These are phyloP conservation scores for Dolomedes plantarius DNA, from an alignment of 2,888 invertebrate genomes.

Conservation along the genomic window DNA sequence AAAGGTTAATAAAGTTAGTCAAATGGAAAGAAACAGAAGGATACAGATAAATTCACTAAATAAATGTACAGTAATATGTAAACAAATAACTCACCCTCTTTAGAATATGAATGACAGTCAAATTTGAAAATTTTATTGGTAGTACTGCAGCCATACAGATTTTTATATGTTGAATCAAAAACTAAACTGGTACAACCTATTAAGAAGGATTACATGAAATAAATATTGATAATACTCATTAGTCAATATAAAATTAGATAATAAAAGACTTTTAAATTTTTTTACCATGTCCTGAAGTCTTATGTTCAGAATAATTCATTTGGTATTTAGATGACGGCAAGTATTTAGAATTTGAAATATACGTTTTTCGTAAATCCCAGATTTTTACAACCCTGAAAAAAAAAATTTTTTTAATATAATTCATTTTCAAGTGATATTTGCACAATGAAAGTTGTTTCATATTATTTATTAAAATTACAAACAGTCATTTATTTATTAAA, in stretches of 20 bases:
- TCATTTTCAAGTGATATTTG: no score
- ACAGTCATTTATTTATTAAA: no score
- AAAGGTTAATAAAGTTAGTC: no score
- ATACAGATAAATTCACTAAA: no score
- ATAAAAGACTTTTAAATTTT: not conserved
- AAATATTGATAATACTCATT: not conserved
- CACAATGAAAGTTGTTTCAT: no score
- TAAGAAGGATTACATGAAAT: constrained; percentile 28
- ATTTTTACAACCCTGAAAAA: constrained; percentile 83
- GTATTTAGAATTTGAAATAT: constrained; percentile 78
- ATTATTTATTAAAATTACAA: no score
- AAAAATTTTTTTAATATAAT: no score
- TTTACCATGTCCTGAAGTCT: constrained; percentile 74
- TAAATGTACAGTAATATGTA: no score
- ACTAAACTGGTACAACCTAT: constrained; percentile 83
- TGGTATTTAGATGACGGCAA: constrained; percentile 10
- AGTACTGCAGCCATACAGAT: constrained; percentile 90
- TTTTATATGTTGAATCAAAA: constrained; percentile 83
- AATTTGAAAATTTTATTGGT: constrained; percentile 91
- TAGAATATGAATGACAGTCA: constrained; percentile 84
- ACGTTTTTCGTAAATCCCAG: constrained; percentile 91
- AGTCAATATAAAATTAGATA: not conserved
- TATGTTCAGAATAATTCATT: constrained; percentile 17
- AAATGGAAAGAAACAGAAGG: no score
- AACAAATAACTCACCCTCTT: constrained; percentile 80